Percentiles rank a stretch among this genome's conserved stretches.
Evolutionary conservation across 2,888 invertebrate genomes (phyloP).

Genomic region (Mactromeris polynyma): DNA sequence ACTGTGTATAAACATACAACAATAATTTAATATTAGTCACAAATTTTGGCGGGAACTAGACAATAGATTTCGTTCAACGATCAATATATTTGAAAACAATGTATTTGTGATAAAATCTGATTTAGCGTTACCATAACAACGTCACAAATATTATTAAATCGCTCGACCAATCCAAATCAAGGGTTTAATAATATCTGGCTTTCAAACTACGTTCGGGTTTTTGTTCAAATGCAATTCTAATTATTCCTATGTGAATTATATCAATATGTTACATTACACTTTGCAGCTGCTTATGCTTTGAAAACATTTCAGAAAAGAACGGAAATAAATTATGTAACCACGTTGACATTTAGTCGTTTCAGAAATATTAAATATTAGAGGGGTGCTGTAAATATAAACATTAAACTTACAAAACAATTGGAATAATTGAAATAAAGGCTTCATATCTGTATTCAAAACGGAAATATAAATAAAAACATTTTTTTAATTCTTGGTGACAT

Average conservation of each 20-base stretch:
- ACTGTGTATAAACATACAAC: background rate
- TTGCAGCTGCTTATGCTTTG: background rate
- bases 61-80: background rate
- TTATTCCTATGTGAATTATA: background rate
- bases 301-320: background rate
- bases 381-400: no score
- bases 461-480: no score
- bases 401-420: no score
- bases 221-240: background rate
- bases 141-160: slow-evolving; percentile 4
- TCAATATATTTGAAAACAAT: slow-evolving; percentile 22
- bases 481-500: no score
- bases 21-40: slow-evolving; percentile 43
- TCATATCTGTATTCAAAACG: no score
- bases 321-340: no score
- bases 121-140: background rate
- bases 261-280: background rate
- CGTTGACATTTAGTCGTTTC: no score
- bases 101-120: slow-evolving; percentile 2
- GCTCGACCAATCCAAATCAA: background rate
- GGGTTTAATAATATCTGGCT: background rate
- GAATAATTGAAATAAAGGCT: no score
- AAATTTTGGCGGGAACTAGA: slow-evolving; percentile 47
- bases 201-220: background rate
- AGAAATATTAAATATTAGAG: no score